These are phyloP conservation scores for Orchestes rusci DNA, from an alignment of 2,888 invertebrate species.

Conservation along the genomic window DNA sequence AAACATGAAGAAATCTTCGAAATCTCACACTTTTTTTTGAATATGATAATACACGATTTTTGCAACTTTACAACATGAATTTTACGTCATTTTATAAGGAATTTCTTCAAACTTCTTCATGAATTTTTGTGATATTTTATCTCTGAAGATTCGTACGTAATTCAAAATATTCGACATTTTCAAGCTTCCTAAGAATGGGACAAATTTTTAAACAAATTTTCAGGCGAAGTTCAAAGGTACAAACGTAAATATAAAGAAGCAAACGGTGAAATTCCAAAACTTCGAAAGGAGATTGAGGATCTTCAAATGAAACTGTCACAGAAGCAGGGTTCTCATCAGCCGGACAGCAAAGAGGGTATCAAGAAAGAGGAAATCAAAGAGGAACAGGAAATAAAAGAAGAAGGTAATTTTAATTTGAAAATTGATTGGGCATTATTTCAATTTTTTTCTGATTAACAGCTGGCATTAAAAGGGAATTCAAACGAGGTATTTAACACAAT, in stretches of 20 bases:
- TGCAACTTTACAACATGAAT: too few species aligned
- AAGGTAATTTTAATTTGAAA: constrained; percentile 28
- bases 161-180: too few species aligned
- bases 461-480: constrained; percentile 8
- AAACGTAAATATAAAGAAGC: constrained; percentile 88
- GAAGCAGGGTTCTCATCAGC: constrained; percentile 44
- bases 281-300: constrained; percentile 63
- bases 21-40: too few species aligned
- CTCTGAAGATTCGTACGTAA: too few species aligned
- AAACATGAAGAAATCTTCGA: too few species aligned
- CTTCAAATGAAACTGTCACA: constrained; percentile 52
- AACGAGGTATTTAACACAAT: constrained; percentile 12
- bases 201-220: too few species aligned
- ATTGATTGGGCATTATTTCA: not conserved
- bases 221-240: constrained; percentile 46
- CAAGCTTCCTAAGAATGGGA: too few species aligned
- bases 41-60: too few species aligned
- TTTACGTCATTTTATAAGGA: too few species aligned
- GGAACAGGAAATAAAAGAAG: constrained; percentile 38
- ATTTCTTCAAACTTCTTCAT: too few species aligned
- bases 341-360: constrained; percentile 51
- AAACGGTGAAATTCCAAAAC: constrained; percentile 73
- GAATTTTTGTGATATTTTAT: too few species aligned
- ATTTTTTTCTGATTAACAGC: constrained; percentile 9
- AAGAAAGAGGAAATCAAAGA: constrained; percentile 45